A percentile compares a stretch with the other conserved stretches of the same genome.
phyloP scores from a whole-genome alignment of 2,888 invertebrate genomes.

The Spodoptera exigua region DNA sequence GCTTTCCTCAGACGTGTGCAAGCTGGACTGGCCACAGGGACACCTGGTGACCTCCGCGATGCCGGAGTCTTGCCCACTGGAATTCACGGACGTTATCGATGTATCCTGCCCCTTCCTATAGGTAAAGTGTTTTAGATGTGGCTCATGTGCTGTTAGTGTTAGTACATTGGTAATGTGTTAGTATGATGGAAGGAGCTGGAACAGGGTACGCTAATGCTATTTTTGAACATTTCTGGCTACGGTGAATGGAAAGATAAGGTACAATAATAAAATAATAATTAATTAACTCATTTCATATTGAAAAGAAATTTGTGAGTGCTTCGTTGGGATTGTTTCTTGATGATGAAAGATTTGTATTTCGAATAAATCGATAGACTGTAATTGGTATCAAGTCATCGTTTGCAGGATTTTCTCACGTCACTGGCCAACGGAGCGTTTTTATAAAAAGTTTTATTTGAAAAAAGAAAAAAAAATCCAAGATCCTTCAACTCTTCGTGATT shows the following conservation, averaged over 20 bases:
- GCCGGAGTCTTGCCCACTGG: slow-evolving; percentile 95
- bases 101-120: slow-evolving; percentile 90
- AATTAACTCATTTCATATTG: no score
- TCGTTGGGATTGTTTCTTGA: no score
- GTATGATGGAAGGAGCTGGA: slow-evolving; percentile 16
- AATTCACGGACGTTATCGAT: slow-evolving; percentile 94
- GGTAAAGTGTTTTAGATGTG: slow-evolving; percentile 58
- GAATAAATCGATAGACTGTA: background rate
- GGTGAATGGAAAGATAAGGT: slow-evolving; percentile 3
- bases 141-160: slow-evolving; percentile 56
- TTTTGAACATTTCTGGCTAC: slow-evolving; percentile 25
- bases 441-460: slow-evolving; percentile 16
- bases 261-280: no score
- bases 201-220: slow-evolving; percentile 28
- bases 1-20: slow-evolving; percentile 92
- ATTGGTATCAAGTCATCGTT: background rate
- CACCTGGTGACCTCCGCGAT: slow-evolving; percentile 90
- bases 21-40: slow-evolving; percentile 91
- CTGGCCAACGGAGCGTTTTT: background rate
- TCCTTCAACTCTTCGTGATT: slow-evolving; percentile 14
- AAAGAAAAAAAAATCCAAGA: slow-evolving; percentile 10
- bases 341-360: background rate
- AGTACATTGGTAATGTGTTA: slow-evolving; percentile 40
- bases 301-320: background rate
- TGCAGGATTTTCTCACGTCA: background rate